Evolutionary conservation across 2,797 vertebrate genomes (phyloP), one percentile per base, ranked within the genome.

Genomic region (Psittacula echo): DNA sequence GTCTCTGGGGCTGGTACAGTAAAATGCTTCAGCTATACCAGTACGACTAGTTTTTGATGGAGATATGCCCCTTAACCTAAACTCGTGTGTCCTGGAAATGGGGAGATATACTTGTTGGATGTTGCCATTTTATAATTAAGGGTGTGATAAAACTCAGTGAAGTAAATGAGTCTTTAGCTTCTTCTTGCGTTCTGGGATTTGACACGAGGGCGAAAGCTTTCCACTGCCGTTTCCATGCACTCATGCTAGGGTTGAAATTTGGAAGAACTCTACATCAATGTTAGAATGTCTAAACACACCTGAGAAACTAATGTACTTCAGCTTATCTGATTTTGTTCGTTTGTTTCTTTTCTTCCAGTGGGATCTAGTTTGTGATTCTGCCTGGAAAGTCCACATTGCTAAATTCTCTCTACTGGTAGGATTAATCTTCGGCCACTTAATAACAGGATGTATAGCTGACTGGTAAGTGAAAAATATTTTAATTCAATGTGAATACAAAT

Each of bases 331-430:
- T 79, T 67, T 95, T 62, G 39, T 54, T 54, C 14, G 22, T 58
- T 58, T 34, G n/a, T 44, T 71, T 45, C 47, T 76, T 74, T 91
- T 21, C 95, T 97, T 97, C 47, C 97, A 99, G 99, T 99, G 99
- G 99, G 98, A 99, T 97, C 98, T 99, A 97, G 99, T 99, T 96
- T 99, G 99, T 91, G 98, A 98, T 41, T 99, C 98, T 22, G 98
- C 98, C 66, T 99, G 98, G 99, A 99, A 99, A 97, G 99, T 99
- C 94, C 99, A 99, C 95, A 99, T 99, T 79, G 99, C 99, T 89
- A 99, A 99, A 94, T 99, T 99, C 96, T 99, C 99, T 48, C 97
- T 99, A 39, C 97, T 99, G 96, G 99, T 99, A 95, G 99, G 99
- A 81, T 99, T 99, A 97, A 99, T 99, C 98, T 99, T 99, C 32